Evolutionary conservation across 2,797 vertebrate species (phyloP).

Genomic region (Lithobates sylvaticus): DNA sequence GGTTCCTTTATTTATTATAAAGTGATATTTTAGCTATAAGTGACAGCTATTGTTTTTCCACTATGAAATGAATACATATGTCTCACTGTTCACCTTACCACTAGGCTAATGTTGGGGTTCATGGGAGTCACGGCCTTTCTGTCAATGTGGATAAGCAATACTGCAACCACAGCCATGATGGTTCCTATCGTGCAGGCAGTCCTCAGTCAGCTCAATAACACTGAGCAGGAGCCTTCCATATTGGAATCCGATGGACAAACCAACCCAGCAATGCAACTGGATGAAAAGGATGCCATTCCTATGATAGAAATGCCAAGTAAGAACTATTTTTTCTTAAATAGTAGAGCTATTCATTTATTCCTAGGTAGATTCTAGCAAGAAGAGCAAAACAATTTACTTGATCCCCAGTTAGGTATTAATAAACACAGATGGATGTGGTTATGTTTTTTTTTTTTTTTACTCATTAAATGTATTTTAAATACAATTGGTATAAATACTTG

Average conservation of each 20-base stretch:
- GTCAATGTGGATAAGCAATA: constrained; percentile 99
- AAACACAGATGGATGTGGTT: too few relatives aligned
- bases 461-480: too few relatives aligned
- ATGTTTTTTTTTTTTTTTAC: too few relatives aligned
- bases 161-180: constrained; percentile 98
- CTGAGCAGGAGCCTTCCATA: constrained; percentile 68
- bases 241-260: constrained; percentile 64
- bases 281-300: constrained; percentile 71
- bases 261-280: constrained; percentile 69
- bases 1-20: too few relatives aligned
- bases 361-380: too few relatives aligned
- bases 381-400: too few relatives aligned
- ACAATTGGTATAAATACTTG: too few relatives aligned
- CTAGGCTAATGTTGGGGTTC: constrained; percentile 95
- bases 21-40: too few relatives aligned
- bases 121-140: constrained; percentile 94
- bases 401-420: too few relatives aligned
- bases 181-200: constrained; percentile 95
- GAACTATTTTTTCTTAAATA: neutral
- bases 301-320: constrained; percentile 75
- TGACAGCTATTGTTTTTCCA: too few relatives aligned
- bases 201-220: constrained; percentile 84
- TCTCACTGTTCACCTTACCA: constrained; percentile 20
- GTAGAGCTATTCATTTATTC: too few relatives aligned
- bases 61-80: too few relatives aligned